Evolutionary conservation across 2,888 invertebrate species (phyloP), one percentile per base, ranked within the genome.

Genomic region (Lochmaea capreae): DNA sequence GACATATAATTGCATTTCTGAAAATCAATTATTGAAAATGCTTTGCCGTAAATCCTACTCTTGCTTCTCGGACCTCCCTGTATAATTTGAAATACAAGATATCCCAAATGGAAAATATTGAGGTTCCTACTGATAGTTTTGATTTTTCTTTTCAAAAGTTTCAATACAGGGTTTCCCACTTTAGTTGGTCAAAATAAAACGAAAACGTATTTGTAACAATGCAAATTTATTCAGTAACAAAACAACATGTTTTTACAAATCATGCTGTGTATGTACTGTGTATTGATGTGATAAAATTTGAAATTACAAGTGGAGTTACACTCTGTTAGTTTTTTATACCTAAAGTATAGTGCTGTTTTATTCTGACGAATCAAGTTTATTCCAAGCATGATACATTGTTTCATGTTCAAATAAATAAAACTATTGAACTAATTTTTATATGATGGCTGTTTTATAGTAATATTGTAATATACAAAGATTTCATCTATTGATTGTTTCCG

Each of bases 361-460:
- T 16, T 52, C 52, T 6, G n/a, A 52, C 4, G 14, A n/a, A 16
- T 16, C n/a, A 52, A n/a, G 6, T n/a, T 52, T 46, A 46, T 49
- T 49, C n/a, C n/a, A 49, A 16, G 52, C n/a, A 54, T 54, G 16
- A 54, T 54, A 18, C n/a, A 54, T 1, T 54, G 9, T 18, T 54
- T 54, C 10, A 54, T 11, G 8, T 54, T 54, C 54, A 16, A 54
- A 54, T 54, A 18, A 49, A 54, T 33, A 59, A 59, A 59, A 59
- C 33, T 59, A 33, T 26, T 59, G n/a, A 63, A 63, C 14, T 62
- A 42, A 42, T 63, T 39, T 63, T 63, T 43, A 26, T 39, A 61
- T 39, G 39, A 63, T 63, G 62, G 43, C 62, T 63, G 43, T 63
- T 63, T 63, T 63, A n/a, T 43, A 62, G 16, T 62, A 63, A 43